Base-by-base conservation (phyloP, 1,140 invertebrate genomes). In the Lepidurus packardi region DNA sequence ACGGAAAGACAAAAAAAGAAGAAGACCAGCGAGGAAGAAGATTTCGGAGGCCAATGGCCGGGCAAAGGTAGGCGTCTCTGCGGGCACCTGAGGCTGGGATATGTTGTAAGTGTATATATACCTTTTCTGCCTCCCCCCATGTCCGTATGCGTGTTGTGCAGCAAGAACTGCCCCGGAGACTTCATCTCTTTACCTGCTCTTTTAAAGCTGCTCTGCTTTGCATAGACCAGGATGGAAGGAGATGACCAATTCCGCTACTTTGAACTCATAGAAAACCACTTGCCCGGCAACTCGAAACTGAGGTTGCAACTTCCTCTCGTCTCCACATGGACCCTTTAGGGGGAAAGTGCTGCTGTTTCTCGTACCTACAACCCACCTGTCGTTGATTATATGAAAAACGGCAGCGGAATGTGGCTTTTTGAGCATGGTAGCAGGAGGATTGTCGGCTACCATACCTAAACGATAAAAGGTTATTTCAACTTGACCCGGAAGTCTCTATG, bases 191-290 rank as follows among this genome's bases (percentile, higher is more conserved):
- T 65, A 65, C 53, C 53, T 65, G 53, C 13, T 65, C 25, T 25
- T 25, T 25, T 25, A 25, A 25, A 25, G 25, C 13, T 65, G 47
- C 47, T 65, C 53, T 65, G 53, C 53, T 65, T 65, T 65, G 53
- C 53, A 65, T 65, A 65, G 9, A 65, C 16, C 53, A 65, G 53
- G 53, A 65, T 65, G 8, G 53, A 21, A 65, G 34, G 34, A 34
- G 53, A 65, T 65, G 53, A 65, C 53, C 53, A 65, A 65, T 65
- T 65, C 53, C 53, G 53, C 53, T 65, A 65, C 53, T 65, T 65
- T 65, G 53, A 65, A 65, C 53, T 65, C 53, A 65, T 65, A 21
- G 53, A 65, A 65, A 65, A 65, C 53, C 53, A 65, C 53, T 65
- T 65, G 53, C 53, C 53, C 53, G 53, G 53, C 53, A 65, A 65